Base-by-base conservation (phyloP, 2,113 vertebrate species). In the Illadopsis cleaveri region DNA sequence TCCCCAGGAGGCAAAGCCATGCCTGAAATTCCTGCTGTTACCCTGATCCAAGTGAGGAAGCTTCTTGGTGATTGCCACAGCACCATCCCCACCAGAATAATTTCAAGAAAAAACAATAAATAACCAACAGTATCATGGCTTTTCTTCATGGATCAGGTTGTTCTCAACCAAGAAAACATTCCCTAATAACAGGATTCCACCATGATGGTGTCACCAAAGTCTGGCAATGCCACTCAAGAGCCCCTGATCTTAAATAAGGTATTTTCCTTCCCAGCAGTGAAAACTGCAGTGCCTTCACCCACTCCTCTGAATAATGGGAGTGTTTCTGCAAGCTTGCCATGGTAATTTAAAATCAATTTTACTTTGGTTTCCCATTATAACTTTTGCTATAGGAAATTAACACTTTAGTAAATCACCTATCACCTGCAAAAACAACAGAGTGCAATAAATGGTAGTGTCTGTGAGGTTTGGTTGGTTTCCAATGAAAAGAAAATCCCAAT, bases 291-390 rank as follows among this genome's bases (percentile, higher is more conserved):
- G 64, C 54, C 56, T 90, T 92, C 82, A 77, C 62, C 86, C 94
- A 54, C 62, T 89, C 89, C 73, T 12, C 64, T 94, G 89, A 94
- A 83, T 90, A 94, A 92, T 80, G 66, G 58, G 27, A 95, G 30
- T 58, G 76, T 86, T 95, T 95, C 82, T 86, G 92, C 86, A 89
- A 86, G 93, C 94, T 83, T 92, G 83, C 89, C 89, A 77, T 83
- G 91, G 86, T 90, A 83, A 95, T 96, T 97, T 95, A 90, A 96
- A 96, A 95, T 95, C 95, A 92, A 95, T 94, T 94, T 94, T 90
- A 86, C 66, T 95, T 93, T 92, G 2, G 42, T 90, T 88, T 85
- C 68, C 72, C 80, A 77, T 95, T 93, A 94, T 66, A 92, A 92
- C 91, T 90, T 96, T 95, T 78, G 94, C 94, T 86, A 93, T 70